Evolutionary conservation across 2,797 vertebrate species (phyloP), one percentile per base, ranked within the genome.

Genomic region (Lithobates pipiens): DNA sequence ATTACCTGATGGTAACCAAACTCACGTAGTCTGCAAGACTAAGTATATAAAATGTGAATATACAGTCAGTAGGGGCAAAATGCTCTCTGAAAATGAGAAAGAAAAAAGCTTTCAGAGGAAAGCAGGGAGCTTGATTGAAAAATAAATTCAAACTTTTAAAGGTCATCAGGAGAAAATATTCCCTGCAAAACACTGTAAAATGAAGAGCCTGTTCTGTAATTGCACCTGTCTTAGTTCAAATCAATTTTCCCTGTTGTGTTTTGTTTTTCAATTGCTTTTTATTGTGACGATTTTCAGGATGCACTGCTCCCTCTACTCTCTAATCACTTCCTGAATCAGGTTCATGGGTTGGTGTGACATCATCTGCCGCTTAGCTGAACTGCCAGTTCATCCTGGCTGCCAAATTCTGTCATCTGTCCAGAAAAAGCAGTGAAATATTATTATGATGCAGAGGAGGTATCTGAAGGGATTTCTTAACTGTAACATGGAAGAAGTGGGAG

Each of bases 391-490:
- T 85, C 77, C 77, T 61, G 39, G 79, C 77, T 79, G 85, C 85
- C 57, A 83, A 77, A 73, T 83, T n/a, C 74, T 82, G 80, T 82
- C 67, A 86, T 75, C 67, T 68, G 34, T 81, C 75, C 16, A 82
- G 68, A 73, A 82, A 68, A 29, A 46, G 80, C 50, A 21, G 27
- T 86, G 80, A 86, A 82, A 78, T 86, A 86, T 86, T 82, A 72
- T 72, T 77, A 83, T 86, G 75, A 78, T 86, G 85, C 85, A 67
- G 75, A 50, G 80, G 85, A 82, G 85, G 85, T 65, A 78, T 77
- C 85, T 82, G 75, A 81, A 82, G 85, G 85, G 80, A 78, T 86
- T 86, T 86, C 68, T 72, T 65, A 82, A 83, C 85, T 77, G 85
- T 27, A 77, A 77, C 69, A 23, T 81, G 50, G 75, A 86, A 86